These are phyloP conservation scores for Megaustenia siamemsis DNA, from an alignment of 2,888 invertebrate genomes.

Conservation along the genomic window DNA sequence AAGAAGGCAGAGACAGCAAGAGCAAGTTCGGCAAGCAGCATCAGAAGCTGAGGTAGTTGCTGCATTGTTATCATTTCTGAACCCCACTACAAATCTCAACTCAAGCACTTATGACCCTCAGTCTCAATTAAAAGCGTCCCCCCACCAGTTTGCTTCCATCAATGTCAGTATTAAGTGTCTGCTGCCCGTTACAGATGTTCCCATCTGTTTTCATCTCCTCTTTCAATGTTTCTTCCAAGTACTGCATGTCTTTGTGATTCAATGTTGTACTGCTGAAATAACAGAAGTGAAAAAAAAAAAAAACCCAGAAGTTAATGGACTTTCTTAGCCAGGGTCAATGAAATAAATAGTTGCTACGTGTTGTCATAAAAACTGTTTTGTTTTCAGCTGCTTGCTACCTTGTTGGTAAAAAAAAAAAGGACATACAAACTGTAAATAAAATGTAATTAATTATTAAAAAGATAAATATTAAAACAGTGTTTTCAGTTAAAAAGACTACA, in stretches of 20 bases:
- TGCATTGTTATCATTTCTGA: slow-evolving; percentile 76
- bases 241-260: slow-evolving; percentile 7
- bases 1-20: slow-evolving; percentile 86
- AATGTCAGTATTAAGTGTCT: background rate
- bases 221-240: background rate
- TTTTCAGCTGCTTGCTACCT: no score
- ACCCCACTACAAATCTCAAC: slow-evolving; percentile 40
- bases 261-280: background rate
- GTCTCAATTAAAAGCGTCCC: slow-evolving; percentile 18
- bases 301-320: no score
- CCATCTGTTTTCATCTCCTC: background rate
- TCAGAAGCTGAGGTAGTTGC: slow-evolving; percentile 83
- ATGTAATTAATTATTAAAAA: no score
- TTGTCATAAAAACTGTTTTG: no score
- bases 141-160: slow-evolving; percentile 9
- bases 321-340: no score
- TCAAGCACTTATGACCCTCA: slow-evolving; percentile 50
- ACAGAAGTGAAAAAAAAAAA: no score
- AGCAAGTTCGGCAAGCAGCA: slow-evolving; percentile 83
- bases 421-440: no score
- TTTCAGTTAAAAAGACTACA: no score
- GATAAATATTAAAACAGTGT: no score
- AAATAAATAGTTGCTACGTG: no score
- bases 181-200: no score
- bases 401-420: no score